A percentile compares a stretch with the other conserved stretches of the same genome.
Evolutionary conservation across 1,140 invertebrate species (phyloP).

Genomic region (Amphibalanus amphitrite): DNA sequence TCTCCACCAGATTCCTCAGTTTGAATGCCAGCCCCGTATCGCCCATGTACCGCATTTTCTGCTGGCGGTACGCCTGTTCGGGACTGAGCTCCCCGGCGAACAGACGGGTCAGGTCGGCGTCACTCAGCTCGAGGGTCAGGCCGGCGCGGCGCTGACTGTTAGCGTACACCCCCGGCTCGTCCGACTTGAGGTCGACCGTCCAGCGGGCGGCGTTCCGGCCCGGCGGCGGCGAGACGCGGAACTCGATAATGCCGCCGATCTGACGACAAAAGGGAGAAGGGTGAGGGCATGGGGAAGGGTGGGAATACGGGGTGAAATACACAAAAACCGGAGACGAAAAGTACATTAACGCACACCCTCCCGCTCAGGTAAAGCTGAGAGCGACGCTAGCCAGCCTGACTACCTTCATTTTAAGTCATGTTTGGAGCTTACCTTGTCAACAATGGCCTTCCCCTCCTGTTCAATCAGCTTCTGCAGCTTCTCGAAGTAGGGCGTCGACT

Average conservation of each 20-base stretch:
- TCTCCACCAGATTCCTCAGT: neutral
- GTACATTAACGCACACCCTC: too few relatives aligned
- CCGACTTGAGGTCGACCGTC: neutral
- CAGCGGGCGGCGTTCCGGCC: neutral
- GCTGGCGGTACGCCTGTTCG: neutral
- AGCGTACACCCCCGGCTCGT: neutral
- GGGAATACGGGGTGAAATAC: too few relatives aligned
- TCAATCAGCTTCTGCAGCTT: slow-evolving; percentile 60
- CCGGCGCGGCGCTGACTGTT: neutral
- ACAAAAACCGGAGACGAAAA: too few relatives aligned
- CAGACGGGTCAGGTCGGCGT: neutral
- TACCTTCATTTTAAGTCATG: too few relatives aligned
- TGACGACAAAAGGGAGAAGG: too few relatives aligned
- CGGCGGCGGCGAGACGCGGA: neutral
- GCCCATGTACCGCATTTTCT: neutral
- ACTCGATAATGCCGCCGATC: neutral
- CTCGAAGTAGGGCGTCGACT: slow-evolving; percentile 57
- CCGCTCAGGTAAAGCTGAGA: too few relatives aligned
- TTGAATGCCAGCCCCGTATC: neutral
- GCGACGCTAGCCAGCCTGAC: too few relatives aligned
- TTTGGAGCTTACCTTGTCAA: neutral
- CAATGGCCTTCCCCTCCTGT: slow-evolving; percentile 44
- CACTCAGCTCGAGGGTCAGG: neutral
- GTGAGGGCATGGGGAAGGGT: too few relatives aligned
- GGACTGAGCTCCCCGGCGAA: neutral